Conservation (phyloP, 2,797 vertebrate species). For the Mastacembelus armatus region DNA sequence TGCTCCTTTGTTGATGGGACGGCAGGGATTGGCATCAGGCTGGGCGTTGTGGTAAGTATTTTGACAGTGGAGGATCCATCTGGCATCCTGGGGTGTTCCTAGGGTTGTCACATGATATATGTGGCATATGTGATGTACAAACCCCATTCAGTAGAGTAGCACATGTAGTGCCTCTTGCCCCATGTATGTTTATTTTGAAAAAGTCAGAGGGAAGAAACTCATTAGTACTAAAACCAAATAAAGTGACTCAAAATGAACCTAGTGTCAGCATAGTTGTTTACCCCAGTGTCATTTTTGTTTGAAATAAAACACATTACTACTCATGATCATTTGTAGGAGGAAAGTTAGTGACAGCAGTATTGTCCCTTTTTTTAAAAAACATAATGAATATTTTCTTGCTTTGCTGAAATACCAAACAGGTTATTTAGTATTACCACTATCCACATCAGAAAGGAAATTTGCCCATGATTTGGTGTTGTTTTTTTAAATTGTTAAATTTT, state of each 20-base stretch:
- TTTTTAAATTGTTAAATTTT: background rate
- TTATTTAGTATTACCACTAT: background rate
- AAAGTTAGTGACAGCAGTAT: background rate
- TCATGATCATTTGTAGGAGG: background rate
- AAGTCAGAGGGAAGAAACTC: slow-evolving; percentile 2
- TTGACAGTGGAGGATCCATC: slow-evolving; percentile 48
- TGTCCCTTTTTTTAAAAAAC: background rate
- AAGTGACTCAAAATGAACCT: background rate
- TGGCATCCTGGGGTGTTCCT: slow-evolving; percentile 46
- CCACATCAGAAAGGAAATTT: background rate
- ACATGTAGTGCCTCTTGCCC: slow-evolving; percentile 20
- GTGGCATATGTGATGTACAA: slow-evolving; percentile 22
- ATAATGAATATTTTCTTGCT: background rate
- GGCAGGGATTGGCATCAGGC: slow-evolving; percentile 77
- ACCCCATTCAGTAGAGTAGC: slow-evolving; percentile 50
- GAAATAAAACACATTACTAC: background rate
- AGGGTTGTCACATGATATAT: slow-evolving; percentile 57
- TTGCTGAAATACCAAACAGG: accelerated
- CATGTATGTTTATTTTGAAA: slow-evolving; percentile 12
- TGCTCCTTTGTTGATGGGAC: slow-evolving; percentile 61
- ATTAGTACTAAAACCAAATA: background rate
- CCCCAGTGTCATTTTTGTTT: background rate
- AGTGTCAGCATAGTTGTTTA: slow-evolving; percentile 26
- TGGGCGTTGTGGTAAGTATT: slow-evolving; percentile 76
- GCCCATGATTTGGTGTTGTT: too few relatives aligned